These are phyloP conservation scores for Squalus acanthias DNA, from an alignment of 2,797 vertebrate species.

Conservation along the genomic window DNA sequence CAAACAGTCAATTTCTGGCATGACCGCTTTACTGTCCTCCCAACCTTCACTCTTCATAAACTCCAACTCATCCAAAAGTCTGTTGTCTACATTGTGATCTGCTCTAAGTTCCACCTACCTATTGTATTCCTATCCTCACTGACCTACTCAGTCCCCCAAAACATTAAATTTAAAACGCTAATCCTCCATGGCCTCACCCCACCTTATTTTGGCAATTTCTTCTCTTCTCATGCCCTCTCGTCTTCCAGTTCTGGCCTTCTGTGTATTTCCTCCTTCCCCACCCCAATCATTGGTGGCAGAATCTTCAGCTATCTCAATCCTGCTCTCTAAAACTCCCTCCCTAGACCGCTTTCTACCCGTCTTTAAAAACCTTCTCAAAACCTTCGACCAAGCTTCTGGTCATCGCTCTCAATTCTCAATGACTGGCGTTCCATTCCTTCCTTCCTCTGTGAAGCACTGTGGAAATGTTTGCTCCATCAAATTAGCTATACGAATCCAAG, in stretches of 20 bases:
- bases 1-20: background rate
- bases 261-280: background rate
- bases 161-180: background rate
- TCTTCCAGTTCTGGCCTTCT: no score
- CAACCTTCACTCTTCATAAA: background rate
- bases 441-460: background rate
- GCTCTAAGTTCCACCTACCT: background rate
- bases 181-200: background rate
- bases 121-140: background rate
- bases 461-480: background rate
- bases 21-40: background rate
- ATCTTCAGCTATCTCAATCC: background rate
- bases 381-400: background rate
- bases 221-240: background rate
- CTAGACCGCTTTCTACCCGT: background rate
- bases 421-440: background rate
- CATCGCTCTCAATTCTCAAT: background rate
- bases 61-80: background rate
- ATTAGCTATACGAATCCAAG: background rate
- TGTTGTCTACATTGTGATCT: background rate
- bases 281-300: background rate
- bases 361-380: background rate
- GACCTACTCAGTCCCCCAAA: background rate
- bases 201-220: background rate
- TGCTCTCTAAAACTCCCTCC: background rate